Evolutionary conservation across 2,888 invertebrate species (phyloP).

Genomic region (Lepidochitona cinerea): DNA sequence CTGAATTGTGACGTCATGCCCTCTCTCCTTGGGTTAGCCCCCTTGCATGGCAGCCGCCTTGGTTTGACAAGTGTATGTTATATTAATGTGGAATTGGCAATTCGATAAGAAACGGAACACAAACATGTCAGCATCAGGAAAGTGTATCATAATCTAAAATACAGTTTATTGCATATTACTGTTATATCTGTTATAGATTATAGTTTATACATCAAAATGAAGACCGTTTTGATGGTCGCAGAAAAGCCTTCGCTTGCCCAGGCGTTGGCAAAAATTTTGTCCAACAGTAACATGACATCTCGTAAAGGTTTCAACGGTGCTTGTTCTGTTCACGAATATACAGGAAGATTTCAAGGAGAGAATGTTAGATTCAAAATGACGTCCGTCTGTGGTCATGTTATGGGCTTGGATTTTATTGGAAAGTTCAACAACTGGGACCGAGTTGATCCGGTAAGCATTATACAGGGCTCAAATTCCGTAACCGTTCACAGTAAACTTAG

Average conservation of each 20-base stretch:
- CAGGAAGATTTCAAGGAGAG: slow-evolving; percentile 68
- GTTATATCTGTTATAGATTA: no score
- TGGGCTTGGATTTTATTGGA: slow-evolving; percentile 89
- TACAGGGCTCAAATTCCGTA: background rate
- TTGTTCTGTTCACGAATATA: slow-evolving; percentile 96
- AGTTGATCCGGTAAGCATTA: slow-evolving; percentile 87
- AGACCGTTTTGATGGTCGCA: slow-evolving; percentile 90
- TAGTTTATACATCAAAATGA: slow-evolving; percentile 62
- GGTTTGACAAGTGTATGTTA: no score
- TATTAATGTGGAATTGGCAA: no score
- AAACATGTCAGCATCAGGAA: no score
- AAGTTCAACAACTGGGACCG: slow-evolving; percentile 99
- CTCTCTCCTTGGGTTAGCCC: no score
- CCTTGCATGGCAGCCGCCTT: no score
- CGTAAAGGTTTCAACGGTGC: slow-evolving; percentile 92
- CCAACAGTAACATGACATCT: slow-evolving; percentile 84
- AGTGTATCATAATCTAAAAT: no score
- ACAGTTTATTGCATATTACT: no score
- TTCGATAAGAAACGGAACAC: no score
- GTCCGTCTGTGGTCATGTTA: slow-evolving; percentile 98
- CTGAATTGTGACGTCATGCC: no score
- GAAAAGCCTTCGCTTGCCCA: slow-evolving; percentile 99
- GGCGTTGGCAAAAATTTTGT: slow-evolving; percentile 92
- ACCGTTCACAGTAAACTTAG: no score
- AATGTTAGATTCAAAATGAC: slow-evolving; percentile 84